These are phyloP conservation scores for Euspilapteryx auroguttella DNA, from an alignment of 2,888 invertebrate genomes.

Conservation along the genomic window DNA sequence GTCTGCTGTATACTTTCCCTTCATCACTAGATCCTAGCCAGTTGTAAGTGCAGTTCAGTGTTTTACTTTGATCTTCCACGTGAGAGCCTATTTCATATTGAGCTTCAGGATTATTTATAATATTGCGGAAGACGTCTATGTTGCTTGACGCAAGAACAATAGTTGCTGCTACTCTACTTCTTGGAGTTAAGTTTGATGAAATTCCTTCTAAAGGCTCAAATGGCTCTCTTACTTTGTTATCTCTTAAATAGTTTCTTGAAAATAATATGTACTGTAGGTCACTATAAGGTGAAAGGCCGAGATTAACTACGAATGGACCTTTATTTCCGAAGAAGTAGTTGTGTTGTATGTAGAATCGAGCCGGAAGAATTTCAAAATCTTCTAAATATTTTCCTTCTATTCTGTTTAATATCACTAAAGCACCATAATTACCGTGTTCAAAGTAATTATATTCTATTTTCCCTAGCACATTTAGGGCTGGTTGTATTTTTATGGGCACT, in stretches of 20 bases:
- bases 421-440: conserved; percentile 78
- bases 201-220: conserved; percentile 71
- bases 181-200: conserved; percentile 75
- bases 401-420: conserved; percentile 81
- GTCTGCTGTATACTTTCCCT: conserved; percentile 70
- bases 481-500: conserved; percentile 76
- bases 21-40: conserved; percentile 85
- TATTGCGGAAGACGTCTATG: conserved; percentile 85
- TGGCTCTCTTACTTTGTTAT: conserved; percentile 85
- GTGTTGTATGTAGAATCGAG: conserved; percentile 73
- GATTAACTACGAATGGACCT: conserved; percentile 84
- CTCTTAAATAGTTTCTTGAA: conserved; percentile 83
- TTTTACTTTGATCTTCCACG: conserved; percentile 89
- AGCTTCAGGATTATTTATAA: conserved; percentile 87
- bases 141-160: conserved; percentile 91
- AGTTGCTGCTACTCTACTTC: conserved; percentile 91
- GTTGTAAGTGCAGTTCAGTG: conserved; percentile 92
- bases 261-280: conserved; percentile 80
- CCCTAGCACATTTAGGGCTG: conserved; percentile 78
- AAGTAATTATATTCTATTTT: conserved; percentile 89
- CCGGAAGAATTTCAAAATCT: conserved; percentile 77
- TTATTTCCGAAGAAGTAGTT: conserved; percentile 90
- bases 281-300: conserved; percentile 88
- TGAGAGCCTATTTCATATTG: conserved; percentile 95
- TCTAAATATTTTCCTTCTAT: conserved; percentile 65